phyloP scores from a whole-genome alignment of 2,113 vertebrate species.

The Panthera tigris region DNA sequence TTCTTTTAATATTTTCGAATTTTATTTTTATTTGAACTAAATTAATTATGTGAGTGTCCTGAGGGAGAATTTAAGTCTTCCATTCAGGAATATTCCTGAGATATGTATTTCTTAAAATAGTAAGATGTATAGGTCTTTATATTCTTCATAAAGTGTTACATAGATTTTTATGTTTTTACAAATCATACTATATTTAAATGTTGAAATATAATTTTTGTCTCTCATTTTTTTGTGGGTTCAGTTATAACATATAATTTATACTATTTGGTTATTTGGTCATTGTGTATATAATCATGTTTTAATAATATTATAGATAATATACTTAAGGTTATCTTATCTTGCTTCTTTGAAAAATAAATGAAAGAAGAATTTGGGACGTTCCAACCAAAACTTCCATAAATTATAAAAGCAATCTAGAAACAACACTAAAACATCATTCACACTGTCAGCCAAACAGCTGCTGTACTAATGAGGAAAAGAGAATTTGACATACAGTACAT shows the following conservation, averaged over 20 bases:
- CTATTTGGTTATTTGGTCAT: not conserved
- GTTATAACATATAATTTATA: not conserved
- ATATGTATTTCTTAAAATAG: not conserved
- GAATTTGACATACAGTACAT: slow-evolving; percentile 39
- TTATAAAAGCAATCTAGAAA: not conserved
- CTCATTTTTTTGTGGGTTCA: not conserved
- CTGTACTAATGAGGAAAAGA: slow-evolving; percentile 29
- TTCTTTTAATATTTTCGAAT: not conserved
- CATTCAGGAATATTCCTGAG: not conserved
- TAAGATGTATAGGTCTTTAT: not conserved
- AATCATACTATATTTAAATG: not conserved
- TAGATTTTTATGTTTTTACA: not conserved
- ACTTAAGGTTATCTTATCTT: not conserved
- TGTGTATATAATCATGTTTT: not conserved
- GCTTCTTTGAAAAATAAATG: not conserved
- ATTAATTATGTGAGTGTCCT: not conserved
- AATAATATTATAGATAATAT: not conserved
- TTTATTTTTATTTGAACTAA: not conserved
- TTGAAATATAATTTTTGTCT: not conserved
- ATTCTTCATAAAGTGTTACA: not conserved
- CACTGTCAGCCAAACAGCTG: slow-evolving; percentile 59
- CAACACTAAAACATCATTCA: slow-evolving; percentile 54
- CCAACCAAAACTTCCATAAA: not conserved
- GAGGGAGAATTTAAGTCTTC: not conserved
- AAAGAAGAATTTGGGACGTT: not conserved